Percentiles rank a stretch among this genome's conserved stretches.
phyloP scores from a whole-genome alignment of 2,113 vertebrate species.

The Ictalurus furcatus region DNA sequence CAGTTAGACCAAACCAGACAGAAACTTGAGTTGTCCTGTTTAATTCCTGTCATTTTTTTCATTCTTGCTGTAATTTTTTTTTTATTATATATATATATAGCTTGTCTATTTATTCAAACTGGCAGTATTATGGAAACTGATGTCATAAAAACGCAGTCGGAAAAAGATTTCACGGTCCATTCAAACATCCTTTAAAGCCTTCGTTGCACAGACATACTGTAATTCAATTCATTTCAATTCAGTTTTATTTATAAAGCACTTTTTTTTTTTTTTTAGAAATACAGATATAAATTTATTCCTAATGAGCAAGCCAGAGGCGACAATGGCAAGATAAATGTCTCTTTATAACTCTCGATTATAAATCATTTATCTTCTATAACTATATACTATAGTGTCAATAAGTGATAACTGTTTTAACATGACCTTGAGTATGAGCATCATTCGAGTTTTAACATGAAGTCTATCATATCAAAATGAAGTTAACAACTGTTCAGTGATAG shows the following conservation, averaged over 20 bases:
- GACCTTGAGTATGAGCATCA: background rate
- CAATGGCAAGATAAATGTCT: background rate
- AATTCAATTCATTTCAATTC: background rate
- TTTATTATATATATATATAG: too few species aligned
- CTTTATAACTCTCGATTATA: background rate
- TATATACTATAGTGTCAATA: background rate
- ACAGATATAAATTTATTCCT: background rate
- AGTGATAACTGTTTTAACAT: background rate
- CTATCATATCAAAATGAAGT: background rate
- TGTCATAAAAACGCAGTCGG: slow-evolving; percentile 1
- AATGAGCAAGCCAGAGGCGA: background rate
- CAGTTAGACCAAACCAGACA: background rate
- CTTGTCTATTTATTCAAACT: background rate
- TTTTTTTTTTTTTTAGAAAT: background rate
- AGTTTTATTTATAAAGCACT: background rate
- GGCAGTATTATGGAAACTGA: background rate
- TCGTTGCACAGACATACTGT: background rate
- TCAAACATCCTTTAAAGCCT: background rate
- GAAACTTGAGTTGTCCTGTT: background rate
- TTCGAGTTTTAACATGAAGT: background rate
- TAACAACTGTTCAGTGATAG: background rate
- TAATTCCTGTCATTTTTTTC: background rate
- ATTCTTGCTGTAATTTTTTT: background rate
- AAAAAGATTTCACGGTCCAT: background rate
- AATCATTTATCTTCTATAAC: background rate